Conservation (phyloP, 2,113 vertebrate species). For the Camelus dromedarius region DNA sequence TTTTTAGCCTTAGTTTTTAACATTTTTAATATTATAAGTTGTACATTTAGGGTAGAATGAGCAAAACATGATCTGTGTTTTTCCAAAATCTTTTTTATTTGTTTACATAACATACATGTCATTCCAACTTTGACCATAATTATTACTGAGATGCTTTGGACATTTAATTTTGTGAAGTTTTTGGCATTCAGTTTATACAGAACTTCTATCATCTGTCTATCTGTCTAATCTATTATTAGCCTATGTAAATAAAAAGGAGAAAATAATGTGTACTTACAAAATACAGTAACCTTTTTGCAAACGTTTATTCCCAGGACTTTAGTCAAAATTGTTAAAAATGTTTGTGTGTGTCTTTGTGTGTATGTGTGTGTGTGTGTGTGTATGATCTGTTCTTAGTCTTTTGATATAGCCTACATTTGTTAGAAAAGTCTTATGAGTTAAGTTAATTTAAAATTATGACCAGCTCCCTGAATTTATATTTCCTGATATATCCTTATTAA, state of each 20-base stretch:
- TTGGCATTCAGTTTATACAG: background rate
- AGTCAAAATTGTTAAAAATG: background rate
- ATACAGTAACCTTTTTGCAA: background rate
- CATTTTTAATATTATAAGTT: background rate
- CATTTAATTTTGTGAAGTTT: background rate
- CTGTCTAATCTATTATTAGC: background rate
- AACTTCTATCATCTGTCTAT: background rate
- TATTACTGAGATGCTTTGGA: background rate
- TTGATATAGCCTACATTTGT: background rate
- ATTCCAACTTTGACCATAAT: background rate
- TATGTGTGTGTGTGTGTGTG: background rate
- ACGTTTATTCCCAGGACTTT: background rate
- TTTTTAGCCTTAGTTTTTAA: background rate
- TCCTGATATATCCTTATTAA: background rate
- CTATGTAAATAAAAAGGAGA: background rate
- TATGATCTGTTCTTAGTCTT: background rate
- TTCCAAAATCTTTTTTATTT: background rate
- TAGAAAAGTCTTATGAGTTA: background rate
- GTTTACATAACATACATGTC: background rate
- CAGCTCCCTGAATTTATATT: background rate
- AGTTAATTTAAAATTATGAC: conserved; percentile 31
- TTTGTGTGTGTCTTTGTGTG: background rate
- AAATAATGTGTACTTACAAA: background rate
- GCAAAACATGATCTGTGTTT: background rate
- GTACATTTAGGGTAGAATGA: background rate